Conservation (phyloP, 2,888 invertebrate genomes). For the Orthosia gracilis region DNA sequence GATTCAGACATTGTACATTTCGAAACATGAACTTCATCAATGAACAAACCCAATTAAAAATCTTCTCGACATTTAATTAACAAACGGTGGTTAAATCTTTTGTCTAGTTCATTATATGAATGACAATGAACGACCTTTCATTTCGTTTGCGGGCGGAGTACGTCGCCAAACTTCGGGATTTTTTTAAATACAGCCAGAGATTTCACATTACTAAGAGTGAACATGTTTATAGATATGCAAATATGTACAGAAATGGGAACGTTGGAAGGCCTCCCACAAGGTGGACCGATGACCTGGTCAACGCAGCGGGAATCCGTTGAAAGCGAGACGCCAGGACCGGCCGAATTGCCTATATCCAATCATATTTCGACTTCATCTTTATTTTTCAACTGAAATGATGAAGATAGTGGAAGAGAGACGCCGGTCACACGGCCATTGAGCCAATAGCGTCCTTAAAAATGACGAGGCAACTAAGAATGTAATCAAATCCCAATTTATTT, state of each 20-base stretch:
- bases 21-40: constrained; percentile 3
- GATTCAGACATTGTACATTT: not conserved
- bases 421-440: not conserved
- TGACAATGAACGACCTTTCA: constrained; percentile 35
- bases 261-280: not conserved
- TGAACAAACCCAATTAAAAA: constrained; percentile 9
- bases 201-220: not conserved
- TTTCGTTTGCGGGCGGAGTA: constrained; percentile 3
- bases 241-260: not conserved
- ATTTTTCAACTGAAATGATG: not conserved
- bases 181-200: not conserved
- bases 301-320: not conserved
- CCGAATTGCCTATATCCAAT: not conserved
- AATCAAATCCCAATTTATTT: too few relatives aligned
- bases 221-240: not conserved
- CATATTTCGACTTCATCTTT: too few relatives aligned
- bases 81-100: constrained; percentile 18
- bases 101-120: constrained; percentile 44
- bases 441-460: not conserved
- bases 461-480: not conserved
- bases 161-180: not conserved
- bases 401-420: too few relatives aligned
- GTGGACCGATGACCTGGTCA: not conserved
- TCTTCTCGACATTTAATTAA: constrained; percentile 18
- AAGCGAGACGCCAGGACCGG: not conserved